These are phyloP conservation scores for Prorops nasuta DNA, from an alignment of 1,140 invertebrate species.

Conservation along the genomic window DNA sequence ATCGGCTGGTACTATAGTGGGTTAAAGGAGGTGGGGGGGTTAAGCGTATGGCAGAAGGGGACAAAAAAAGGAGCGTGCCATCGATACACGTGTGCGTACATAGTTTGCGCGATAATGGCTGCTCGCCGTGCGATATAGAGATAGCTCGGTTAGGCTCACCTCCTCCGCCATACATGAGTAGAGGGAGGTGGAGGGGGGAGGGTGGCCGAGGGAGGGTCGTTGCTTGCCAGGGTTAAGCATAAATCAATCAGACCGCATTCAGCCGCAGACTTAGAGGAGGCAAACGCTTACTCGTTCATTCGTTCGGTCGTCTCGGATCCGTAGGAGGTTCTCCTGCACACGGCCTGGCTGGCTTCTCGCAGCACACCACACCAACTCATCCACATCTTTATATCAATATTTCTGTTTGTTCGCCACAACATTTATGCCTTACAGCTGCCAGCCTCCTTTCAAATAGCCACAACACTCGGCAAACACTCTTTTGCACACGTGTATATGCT, in stretches of 20 bases:
- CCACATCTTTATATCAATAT: too few species aligned
- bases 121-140: conserved; percentile 18
- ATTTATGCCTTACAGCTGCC: too few species aligned
- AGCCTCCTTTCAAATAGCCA: too few species aligned
- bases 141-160: conserved; percentile 9
- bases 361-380: too few species aligned
- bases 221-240: conserved; percentile 27
- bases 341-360: too few species aligned
- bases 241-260: conserved; percentile 31
- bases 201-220: conserved; percentile 15
- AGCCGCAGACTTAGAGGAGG: too few species aligned
- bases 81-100: conserved; percentile 26
- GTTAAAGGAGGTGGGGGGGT: not conserved
- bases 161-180: not conserved
- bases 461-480: too few species aligned
- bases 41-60: not conserved
- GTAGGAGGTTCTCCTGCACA: too few species aligned
- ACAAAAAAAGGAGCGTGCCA: conserved; percentile 19
- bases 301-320: too few species aligned
- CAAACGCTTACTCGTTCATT: too few species aligned
- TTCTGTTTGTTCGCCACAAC: too few species aligned
- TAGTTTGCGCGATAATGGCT: conserved; percentile 39
- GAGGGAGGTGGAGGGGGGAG: conserved; percentile 15
- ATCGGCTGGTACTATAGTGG: conserved; percentile 5
- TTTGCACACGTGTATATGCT: too few species aligned